Base-by-base conservation (phyloP, 2,113 vertebrate genomes). In the Mesocricetus auratus region DNA sequence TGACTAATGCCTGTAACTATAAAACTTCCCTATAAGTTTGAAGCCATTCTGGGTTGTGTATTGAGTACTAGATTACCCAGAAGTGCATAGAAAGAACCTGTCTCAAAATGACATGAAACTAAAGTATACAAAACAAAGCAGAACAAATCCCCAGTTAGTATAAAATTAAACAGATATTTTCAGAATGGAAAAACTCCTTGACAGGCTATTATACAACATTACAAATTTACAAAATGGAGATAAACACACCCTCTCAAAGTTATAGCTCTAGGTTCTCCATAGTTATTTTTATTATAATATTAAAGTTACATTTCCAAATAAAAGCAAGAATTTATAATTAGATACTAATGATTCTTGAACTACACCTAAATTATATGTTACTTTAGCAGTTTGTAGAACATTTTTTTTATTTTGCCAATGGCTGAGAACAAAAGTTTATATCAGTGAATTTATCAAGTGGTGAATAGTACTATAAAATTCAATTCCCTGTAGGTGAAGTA, bases 121-220 rank as follows among this genome's bases (percentile, higher is more conserved):
- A 83, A 77, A 58, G 83, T n/a, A 24, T 29, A 45, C n/a, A 88
- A 92, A 64, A 62, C 24, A 94, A 73, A 82, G 77, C 81, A 66
- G 0, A 83, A 62, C n/a, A 62, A 83, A 42, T 56, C 50, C 12
- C 24, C 24, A 62, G 26, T 29, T 12, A 96, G 58, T 31, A 9
- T 81, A 31, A 81, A 88, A 71, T 81, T n/a, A 94, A 93, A 94
- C 53, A 6, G 2, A 77, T 86, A 60, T 66, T 71, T 81, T 0
- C 11, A 22, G 50, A n/a, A n/a, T n/a, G 4, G 33, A 56, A 58
- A 79, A 56, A 73, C 9, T 64, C 12, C 4, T 62, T 45, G 36
- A 74, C 91, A 93, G 24, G 7, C 12, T 42, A 62, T 53, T 77
- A 60, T 56, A 21, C 3, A 79, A 31, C 26, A 45, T 71, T 90